These are phyloP conservation scores for Eulemur mongoz DNA, from an alignment of 2,797 vertebrate species.

Conservation along the genomic window DNA sequence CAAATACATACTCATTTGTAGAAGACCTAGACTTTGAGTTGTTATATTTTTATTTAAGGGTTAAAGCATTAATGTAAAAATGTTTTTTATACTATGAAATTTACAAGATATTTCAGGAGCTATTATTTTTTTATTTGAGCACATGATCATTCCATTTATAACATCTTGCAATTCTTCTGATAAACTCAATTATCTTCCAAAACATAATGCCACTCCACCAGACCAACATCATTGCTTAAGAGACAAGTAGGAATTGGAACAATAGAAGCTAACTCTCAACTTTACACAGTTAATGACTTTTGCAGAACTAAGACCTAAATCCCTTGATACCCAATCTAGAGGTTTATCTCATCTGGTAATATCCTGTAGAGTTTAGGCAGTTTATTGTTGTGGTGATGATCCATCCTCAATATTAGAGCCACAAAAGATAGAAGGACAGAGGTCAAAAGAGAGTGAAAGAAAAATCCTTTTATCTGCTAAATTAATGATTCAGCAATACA, in stretches of 20 bases:
- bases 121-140: neutral
- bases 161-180: neutral
- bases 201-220: neutral
- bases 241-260: neutral
- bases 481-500: neutral
- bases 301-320: neutral
- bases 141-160: neutral
- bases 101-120: neutral
- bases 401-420: neutral
- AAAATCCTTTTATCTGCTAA: neutral
- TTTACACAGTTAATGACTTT: neutral
- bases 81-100: neutral
- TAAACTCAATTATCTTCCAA: neutral
- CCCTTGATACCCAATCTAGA: neutral
- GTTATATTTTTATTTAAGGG: constrained; percentile 37
- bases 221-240: neutral
- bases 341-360: neutral
- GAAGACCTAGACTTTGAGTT: constrained; percentile 29
- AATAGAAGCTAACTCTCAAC: neutral
- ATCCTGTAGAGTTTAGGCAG: neutral
- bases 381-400: neutral
- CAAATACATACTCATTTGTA: constrained; percentile 4
- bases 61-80: constrained; percentile 15
- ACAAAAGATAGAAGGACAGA: neutral
- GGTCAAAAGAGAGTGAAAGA: neutral